These are phyloP conservation scores for Eulacestoma nigropectus DNA, from an alignment of 2,113 vertebrate genomes.

Conservation along the genomic window DNA sequence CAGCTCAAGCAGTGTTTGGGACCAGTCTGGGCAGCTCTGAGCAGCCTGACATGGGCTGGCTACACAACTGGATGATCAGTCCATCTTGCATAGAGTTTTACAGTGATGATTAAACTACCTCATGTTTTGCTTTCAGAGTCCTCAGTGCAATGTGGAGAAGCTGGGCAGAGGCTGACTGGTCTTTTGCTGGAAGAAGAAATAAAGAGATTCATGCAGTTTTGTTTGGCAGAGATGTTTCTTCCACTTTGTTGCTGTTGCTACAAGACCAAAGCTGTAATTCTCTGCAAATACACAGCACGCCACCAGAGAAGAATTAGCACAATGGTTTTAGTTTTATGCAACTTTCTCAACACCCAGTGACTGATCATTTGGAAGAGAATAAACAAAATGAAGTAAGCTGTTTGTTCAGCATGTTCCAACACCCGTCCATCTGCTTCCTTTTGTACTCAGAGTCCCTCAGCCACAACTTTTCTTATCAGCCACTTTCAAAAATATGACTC, in stretches of 20 bases:
- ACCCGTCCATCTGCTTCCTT: conserved; percentile 5
- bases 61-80: rapidly evolving
- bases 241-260: not conserved
- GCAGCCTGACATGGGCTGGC: not conserved
- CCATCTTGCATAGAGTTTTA: not conserved
- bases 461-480: conserved; percentile 27
- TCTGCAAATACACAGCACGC: not conserved
- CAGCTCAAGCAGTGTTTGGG: not conserved
- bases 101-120: not conserved
- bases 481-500: conserved; percentile 45
- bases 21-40: not conserved
- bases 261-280: not conserved
- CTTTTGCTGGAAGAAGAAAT: not conserved
- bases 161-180: not conserved
- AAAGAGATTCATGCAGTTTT: not conserved
- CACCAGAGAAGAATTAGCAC: conserved; percentile 13
- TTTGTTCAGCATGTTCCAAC: conserved; percentile 54
- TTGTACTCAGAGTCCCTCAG: conserved; percentile 12
- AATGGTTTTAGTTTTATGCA: not conserved
- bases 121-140: not conserved
- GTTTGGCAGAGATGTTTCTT: not conserved
- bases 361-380: not conserved
- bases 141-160: not conserved
- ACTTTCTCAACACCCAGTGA: not conserved
- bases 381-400: conserved; percentile 50